phyloP scores from a whole-genome alignment of 2,113 vertebrate species.

The Saguinus midas region DNA sequence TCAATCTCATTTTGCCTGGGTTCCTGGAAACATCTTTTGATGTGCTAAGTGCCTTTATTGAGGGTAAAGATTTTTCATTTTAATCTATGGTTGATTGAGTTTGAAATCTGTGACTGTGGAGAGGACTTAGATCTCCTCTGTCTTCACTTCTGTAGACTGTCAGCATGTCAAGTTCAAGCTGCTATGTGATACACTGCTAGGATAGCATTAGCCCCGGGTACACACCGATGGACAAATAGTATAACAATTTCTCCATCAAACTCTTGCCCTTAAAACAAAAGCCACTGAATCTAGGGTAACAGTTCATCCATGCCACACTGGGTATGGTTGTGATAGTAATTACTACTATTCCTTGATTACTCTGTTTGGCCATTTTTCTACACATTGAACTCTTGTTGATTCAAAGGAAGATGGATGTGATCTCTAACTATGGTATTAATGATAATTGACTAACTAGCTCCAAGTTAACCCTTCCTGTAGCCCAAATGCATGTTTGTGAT shows the following conservation, averaged over 20 bases:
- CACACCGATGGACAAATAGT: neutral
- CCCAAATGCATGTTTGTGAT: constrained; percentile 3
- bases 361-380: neutral
- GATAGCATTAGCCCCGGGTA: neutral
- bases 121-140: neutral
- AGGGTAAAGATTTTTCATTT: neutral
- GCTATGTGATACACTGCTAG: no score
- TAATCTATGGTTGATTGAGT: neutral
- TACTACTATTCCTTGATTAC: neutral
- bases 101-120: neutral
- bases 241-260: neutral
- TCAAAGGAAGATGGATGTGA: neutral
- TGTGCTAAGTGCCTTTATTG: neutral
- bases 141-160: neutral
- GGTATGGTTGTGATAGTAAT: neutral
- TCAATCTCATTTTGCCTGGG: neutral
- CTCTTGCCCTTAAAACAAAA: neutral
- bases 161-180: neutral
- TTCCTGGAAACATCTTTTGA: neutral
- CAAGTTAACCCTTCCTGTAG: neutral
- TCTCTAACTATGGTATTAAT: neutral
- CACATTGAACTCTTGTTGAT: neutral
- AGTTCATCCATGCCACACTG: neutral
- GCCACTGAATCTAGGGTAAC: neutral
- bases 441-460: neutral